Evolutionary conservation across 2,888 invertebrate genomes (phyloP), one percentile per base, ranked within the genome.

Genomic region (Sthenelais limicola): DNA sequence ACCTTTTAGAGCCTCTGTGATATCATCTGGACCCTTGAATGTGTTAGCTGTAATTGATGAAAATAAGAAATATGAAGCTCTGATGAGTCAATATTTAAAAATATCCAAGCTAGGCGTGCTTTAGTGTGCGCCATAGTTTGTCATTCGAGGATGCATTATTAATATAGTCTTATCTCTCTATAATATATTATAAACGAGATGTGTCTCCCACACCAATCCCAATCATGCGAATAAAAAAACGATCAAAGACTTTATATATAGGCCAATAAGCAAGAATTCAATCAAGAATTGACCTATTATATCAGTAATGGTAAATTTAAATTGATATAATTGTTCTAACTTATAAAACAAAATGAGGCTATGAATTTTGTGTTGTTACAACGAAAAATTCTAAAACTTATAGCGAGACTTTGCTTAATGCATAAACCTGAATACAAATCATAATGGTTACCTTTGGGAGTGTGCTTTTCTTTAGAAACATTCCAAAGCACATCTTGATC

Each of bases 381-480:
- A n/a, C n/a, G n/a, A n/a, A n/a, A n/a, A 67, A n/a, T 7, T 21
- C 21, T 24, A 35, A 9, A 71, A 71, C n/a, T 9, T 71, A 58
- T 51, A 3, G 43, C 58, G 7, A 32, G 26, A 28, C 32, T 68
- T 26, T 71, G 51, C 35, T 5, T 43, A 28, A 7, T 54, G 21
- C n/a, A 52, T 32, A 9, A 49, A 15, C 24, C 24, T n/a, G 54
- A 9, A 72, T 52, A 3, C 26, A 9, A 7, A 56, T 5, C 5
- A 30, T 28, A 56, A 26, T 15, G 15, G 21, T 7, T 51, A 77
- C 78, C 78, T 66, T 80, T 82, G 18, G 87, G 87, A 38, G 84
- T 85, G 73, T 86, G 85, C 76, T 83, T 83, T 78, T 86, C 85
- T 74, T 84, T 86, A 72, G 82, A 81, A 33, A 86, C 84, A 71